These are phyloP conservation scores for Gobio gobio DNA, from an alignment of 2,113 vertebrate genomes.

Conservation along the genomic window DNA sequence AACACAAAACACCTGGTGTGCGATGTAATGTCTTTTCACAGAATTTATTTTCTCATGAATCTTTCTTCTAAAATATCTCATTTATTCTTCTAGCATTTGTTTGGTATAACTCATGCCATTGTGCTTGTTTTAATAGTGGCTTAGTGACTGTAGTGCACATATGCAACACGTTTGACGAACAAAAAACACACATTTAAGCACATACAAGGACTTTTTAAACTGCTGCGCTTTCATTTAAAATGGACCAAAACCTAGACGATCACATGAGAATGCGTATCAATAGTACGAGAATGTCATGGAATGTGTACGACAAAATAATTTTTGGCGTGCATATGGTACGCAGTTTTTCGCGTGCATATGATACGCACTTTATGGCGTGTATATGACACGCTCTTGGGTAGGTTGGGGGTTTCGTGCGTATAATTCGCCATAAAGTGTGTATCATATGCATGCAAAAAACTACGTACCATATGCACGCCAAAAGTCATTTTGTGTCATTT, in stretches of 20 bases:
- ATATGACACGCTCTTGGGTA: too few relatives aligned
- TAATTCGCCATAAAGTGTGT: too few relatives aligned
- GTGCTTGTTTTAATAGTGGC: neutral
- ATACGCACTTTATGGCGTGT: too few relatives aligned
- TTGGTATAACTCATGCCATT: neutral
- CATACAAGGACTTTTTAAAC: neutral
- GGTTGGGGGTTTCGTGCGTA: too few relatives aligned
- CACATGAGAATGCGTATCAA: too few relatives aligned
- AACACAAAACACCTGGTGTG: constrained; percentile 34
- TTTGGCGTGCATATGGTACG: too few relatives aligned
- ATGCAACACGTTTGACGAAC: neutral
- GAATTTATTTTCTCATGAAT: neutral
- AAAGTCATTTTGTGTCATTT: too few relatives aligned
- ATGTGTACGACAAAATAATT: too few relatives aligned
- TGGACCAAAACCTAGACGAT: neutral
- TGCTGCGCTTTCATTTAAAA: neutral
- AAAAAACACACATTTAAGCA: neutral
- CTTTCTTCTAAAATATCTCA: constrained; percentile 3
- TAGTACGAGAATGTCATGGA: too few relatives aligned
- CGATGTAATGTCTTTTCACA: constrained; percentile 17
- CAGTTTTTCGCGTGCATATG: too few relatives aligned
- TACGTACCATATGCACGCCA: too few relatives aligned
- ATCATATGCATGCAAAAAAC: too few relatives aligned
- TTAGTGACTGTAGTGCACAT: neutral
- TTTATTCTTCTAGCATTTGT: neutral